phyloP scores from a whole-genome alignment of 1,140 invertebrate species.

The Brevipalpus yothersi region DNA sequence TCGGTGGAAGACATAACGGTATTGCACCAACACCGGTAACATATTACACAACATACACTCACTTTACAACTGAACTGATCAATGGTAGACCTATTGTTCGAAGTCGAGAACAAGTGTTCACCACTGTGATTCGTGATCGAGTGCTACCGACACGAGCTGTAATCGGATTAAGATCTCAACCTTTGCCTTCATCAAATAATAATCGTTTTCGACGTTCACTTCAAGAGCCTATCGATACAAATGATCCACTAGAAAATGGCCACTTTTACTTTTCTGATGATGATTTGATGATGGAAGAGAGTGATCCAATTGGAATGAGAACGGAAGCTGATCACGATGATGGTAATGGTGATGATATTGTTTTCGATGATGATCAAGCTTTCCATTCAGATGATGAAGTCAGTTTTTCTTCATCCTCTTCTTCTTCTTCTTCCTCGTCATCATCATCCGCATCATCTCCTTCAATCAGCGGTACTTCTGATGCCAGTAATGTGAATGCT shows the following conservation, averaged over 20 bases:
- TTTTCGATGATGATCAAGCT: no score
- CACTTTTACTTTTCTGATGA: background rate
- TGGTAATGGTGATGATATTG: no score
- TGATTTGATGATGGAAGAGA: background rate
- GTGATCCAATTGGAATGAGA: background rate
- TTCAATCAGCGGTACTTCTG: no score
- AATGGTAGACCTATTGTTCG: slow-evolving; percentile 33
- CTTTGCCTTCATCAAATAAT: no score
- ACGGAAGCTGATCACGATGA: no score
- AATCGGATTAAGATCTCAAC: background rate
- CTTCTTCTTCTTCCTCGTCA: no score
- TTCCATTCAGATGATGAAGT: no score
- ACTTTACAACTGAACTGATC: slow-evolving; percentile 55
- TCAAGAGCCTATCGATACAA: background rate
- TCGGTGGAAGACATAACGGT: background rate
- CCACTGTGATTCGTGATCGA: slow-evolving; percentile 18
- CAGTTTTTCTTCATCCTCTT: no score
- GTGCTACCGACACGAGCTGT: background rate
- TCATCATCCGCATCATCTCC: no score
- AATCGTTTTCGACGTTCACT: background rate
- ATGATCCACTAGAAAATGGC: no score
- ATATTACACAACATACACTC: slow-evolving; percentile 69
- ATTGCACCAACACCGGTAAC: slow-evolving; percentile 35
- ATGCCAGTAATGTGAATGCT: no score
- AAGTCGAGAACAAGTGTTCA: slow-evolving; percentile 18